Base-by-base conservation (phyloP, 2,888 invertebrate species). In the Prenolepis imparis region DNA sequence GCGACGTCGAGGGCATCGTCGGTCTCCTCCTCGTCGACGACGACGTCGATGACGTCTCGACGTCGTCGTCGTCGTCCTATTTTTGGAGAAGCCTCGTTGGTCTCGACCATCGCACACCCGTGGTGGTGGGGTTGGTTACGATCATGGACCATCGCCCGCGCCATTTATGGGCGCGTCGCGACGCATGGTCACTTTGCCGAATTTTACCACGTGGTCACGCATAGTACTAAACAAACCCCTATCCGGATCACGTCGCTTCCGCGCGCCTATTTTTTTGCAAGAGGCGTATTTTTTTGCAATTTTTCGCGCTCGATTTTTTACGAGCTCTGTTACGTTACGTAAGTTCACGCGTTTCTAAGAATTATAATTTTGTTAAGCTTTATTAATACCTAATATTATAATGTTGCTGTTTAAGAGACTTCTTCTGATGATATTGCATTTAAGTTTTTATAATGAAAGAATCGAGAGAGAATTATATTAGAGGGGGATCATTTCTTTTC, bases 131-230 rank as follows among this genome's bases (percentile, higher is more conserved):
- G 91, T 91, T 91, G 90, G 87, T 88, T 84, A 85, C 90, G 88
- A 87, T 90, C 90, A 91, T 91, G 91, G 92, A 93, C 93, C 94
- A 93, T 92, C 94, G 93, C 91, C 93, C 94, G 94, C 94, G 92
- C 94, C 94, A 94, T 94, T 94, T 94, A 94, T 94, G 94, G 94
- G 75, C 89, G 92, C 93, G 91, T 91, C 93, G 93, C 91, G 89
- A 89, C 90, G 86, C 84, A 83, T 90, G 89, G 87, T 88, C 88
- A 88, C 88, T 89, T 89, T 88, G 86, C 68, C 75, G 84, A 89
- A 87, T 84, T 85, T 82, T 61, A 44, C 83, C 75, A 84, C 63
- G 59, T 85, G 78, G 57, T 75, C 61, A 72, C 59, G 70, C 70
- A 3, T 52, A 36, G 12, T n/a, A 67, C 4, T 21, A 28, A 18